Conservation (phyloP, 2,888 invertebrate genomes). For the Drosophila buzzatii region DNA sequence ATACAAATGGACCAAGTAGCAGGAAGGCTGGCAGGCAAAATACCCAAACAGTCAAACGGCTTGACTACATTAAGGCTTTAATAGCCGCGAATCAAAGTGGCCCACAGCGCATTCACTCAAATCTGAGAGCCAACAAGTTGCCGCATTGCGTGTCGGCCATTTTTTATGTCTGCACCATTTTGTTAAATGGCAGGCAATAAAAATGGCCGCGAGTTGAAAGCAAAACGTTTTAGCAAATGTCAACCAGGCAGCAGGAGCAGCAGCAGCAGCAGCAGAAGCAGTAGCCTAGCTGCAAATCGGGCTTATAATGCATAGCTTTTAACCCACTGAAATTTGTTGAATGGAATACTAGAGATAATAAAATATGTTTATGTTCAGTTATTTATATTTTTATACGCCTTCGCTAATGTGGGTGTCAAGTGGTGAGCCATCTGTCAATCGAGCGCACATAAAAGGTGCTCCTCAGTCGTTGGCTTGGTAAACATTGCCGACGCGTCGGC, state of each 20-base stretch:
- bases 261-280: conserved; percentile 1
- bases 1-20: conserved; percentile 64
- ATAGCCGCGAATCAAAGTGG: conserved; percentile 53
- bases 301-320: conserved; percentile 1
- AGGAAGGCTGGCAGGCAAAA: not conserved
- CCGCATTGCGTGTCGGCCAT: conserved; percentile 60
- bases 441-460: not conserved
- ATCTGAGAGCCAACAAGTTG: conserved; percentile 52
- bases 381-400: not conserved
- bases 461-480: conserved; percentile 17
- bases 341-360: not conserved
- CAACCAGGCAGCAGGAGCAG: conserved; percentile 24
- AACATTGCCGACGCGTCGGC: conserved; percentile 2
- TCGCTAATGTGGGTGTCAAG: not conserved
- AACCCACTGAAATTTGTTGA: conserved; percentile 1
- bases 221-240: conserved; percentile 47
- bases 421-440: not conserved
- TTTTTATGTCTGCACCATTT: conserved; percentile 60
- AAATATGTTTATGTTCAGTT: not conserved
- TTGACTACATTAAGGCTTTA: conserved; percentile 37
- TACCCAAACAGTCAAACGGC: not conserved
- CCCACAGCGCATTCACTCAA: conserved; percentile 17
- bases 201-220: conserved; percentile 40
- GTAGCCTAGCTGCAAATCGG: not conserved
- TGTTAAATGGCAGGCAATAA: conserved; percentile 53